Percentiles rank a stretch among this genome's conserved stretches.
Conservation (phyloP, 2,113 vertebrate genomes). For the Cettia cetti region DNA sequence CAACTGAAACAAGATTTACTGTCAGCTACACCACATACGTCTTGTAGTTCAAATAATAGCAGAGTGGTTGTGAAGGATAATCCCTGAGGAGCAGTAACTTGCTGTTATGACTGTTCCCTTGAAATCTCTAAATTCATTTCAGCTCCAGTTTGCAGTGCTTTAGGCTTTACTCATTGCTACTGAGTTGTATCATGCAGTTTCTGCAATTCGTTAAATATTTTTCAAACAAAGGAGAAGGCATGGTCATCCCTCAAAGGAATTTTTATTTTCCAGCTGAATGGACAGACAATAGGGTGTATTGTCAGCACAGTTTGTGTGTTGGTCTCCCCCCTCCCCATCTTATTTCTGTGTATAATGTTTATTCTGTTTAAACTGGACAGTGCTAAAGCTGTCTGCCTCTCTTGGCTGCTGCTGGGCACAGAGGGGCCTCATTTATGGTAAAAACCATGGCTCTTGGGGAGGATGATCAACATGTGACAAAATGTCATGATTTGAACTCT, state of each 20-base stretch:
- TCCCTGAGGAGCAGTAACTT: neutral
- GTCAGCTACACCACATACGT: neutral
- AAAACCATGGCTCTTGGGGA: neutral
- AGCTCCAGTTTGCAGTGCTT: neutral
- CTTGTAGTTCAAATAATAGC: neutral
- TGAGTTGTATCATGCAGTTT: neutral
- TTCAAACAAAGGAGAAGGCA: neutral
- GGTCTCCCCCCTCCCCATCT: neutral
- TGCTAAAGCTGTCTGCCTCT: neutral
- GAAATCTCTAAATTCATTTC: neutral
- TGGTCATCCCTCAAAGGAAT: neutral
- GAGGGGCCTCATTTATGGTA: neutral
- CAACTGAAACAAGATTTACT: neutral
- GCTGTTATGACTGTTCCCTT: neutral
- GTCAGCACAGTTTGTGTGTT: neutral
- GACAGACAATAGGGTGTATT: neutral
- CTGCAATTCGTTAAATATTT: neutral
- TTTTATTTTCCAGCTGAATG: neutral
- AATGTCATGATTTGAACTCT: neutral
- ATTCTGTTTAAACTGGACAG: neutral
- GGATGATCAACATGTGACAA: neutral
- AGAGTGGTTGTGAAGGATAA: neutral
- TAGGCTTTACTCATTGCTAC: neutral
- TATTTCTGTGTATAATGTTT: neutral
- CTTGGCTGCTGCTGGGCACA: neutral